Conservation (phyloP, 2,888 invertebrate species). For the Brassicogethes aeneus region DNA sequence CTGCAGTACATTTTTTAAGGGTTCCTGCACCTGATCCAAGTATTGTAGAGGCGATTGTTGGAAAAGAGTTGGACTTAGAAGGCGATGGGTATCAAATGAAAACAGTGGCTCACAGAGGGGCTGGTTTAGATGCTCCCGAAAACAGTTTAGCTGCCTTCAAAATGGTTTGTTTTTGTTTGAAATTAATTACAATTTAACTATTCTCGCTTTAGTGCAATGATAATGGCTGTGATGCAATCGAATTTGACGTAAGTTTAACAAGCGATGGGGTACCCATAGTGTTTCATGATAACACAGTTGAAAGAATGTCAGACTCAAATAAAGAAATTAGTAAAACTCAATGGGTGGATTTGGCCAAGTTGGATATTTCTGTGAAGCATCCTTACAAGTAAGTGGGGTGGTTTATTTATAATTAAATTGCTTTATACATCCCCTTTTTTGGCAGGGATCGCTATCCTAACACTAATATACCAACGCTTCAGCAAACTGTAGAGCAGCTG, state of each 20-base stretch:
- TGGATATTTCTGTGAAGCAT: slow-evolving; percentile 61
- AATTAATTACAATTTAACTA: slow-evolving; percentile 1
- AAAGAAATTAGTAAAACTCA: slow-evolving; percentile 48
- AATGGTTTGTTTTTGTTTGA: slow-evolving; percentile 43
- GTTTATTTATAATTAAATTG: not conserved
- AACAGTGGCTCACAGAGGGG: slow-evolving; percentile 68
- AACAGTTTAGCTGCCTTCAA: slow-evolving; percentile 67
- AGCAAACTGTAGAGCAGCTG: slow-evolving; percentile 59
- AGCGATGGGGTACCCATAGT: slow-evolving; percentile 66
- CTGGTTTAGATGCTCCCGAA: slow-evolving; percentile 69
- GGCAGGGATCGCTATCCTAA: slow-evolving; percentile 52
- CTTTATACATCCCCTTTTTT: slow-evolving; percentile 17
- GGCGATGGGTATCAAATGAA: slow-evolving; percentile 45
- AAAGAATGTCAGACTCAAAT: slow-evolving; percentile 52
- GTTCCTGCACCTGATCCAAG: slow-evolving; percentile 41
- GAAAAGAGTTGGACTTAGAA: slow-evolving; percentile 43
- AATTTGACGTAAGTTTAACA: slow-evolving; percentile 68
- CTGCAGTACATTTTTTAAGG: slow-evolving; percentile 44
- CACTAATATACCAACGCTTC: slow-evolving; percentile 56
- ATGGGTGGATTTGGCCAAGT: slow-evolving; percentile 52
- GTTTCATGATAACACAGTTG: slow-evolving; percentile 65
- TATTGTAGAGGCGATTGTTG: slow-evolving; percentile 43
- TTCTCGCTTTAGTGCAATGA: slow-evolving; percentile 52
- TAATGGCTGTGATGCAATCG: slow-evolving; percentile 63
- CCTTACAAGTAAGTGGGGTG: slow-evolving; percentile 49